These are phyloP conservation scores for Avahi laniger DNA, from an alignment of 2,797 vertebrate species.

Conservation along the genomic window DNA sequence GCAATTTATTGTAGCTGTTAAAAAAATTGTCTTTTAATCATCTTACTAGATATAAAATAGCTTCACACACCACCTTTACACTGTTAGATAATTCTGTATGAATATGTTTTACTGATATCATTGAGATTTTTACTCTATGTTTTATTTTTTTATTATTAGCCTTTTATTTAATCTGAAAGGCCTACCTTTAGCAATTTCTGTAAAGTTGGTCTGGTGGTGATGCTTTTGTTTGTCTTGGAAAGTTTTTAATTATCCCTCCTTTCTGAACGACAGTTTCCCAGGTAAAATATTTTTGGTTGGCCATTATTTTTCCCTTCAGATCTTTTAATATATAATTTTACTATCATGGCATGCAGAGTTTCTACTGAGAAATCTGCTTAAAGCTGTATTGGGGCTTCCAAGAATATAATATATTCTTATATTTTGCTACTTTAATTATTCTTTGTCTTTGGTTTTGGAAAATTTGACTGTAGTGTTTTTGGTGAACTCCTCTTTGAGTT, in stretches of 20 bases:
- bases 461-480: background rate
- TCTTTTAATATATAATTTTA: background rate
- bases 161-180: background rate
- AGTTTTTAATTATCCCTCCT: background rate
- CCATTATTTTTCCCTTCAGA: background rate
- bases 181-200: background rate
- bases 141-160: background rate
- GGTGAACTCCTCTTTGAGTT: background rate
- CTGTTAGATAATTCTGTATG: background rate
- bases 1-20: background rate
- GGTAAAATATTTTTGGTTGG: background rate
- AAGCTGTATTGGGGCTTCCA: background rate
- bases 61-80: background rate
- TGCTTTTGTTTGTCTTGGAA: background rate
- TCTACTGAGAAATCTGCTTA: background rate
- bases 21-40: background rate
- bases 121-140: background rate
- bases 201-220: background rate
- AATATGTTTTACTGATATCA: background rate
- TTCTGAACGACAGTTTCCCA: background rate
- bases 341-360: background rate
- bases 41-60: background rate
- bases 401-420: background rate
- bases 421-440: background rate
- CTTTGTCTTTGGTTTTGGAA: background rate